Percentiles rank a stretch among this genome's conserved stretches.
phyloP scores from a whole-genome alignment of 2,888 invertebrate genomes.

The Gymnoscelis rufifasciata region DNA sequence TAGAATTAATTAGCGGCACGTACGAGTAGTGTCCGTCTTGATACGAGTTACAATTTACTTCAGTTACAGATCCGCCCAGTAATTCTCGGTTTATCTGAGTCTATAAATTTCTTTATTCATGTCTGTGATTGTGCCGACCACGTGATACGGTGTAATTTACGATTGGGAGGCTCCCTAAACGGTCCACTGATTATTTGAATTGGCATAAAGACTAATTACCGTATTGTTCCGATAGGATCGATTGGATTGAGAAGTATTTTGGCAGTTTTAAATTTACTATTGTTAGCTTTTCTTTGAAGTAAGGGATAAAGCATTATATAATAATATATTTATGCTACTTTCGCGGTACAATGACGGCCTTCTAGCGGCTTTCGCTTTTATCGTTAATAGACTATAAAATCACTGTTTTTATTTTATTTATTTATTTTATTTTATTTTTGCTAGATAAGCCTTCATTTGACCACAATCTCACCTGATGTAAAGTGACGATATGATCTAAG shows the following conservation, averaged over 20 bases:
- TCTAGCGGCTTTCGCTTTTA: no score
- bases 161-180: conserved; percentile 35
- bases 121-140: conserved; percentile 37
- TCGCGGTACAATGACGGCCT: no score
- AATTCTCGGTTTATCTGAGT: conserved; percentile 38
- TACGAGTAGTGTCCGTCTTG: conserved; percentile 20
- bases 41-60: conserved; percentile 23
- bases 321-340: no score
- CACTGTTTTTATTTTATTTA: no score
- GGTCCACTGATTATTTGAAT: conserved; percentile 44
- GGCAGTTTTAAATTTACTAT: no score
- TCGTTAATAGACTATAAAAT: no score
- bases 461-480: no score
- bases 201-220: conserved; percentile 30
- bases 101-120: conserved; percentile 43
- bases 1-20: conserved; percentile 10
- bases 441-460: no score
- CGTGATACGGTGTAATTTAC: conserved; percentile 44
- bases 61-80: conserved; percentile 28
- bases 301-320: no score
- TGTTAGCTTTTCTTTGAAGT: no score
- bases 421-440: no score
- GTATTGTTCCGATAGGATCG: conserved; percentile 6
- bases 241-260: neutral
- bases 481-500: no score